Evolutionary conservation across 2,797 vertebrate genomes (phyloP).

Genomic region (Coilia nasus): DNA sequence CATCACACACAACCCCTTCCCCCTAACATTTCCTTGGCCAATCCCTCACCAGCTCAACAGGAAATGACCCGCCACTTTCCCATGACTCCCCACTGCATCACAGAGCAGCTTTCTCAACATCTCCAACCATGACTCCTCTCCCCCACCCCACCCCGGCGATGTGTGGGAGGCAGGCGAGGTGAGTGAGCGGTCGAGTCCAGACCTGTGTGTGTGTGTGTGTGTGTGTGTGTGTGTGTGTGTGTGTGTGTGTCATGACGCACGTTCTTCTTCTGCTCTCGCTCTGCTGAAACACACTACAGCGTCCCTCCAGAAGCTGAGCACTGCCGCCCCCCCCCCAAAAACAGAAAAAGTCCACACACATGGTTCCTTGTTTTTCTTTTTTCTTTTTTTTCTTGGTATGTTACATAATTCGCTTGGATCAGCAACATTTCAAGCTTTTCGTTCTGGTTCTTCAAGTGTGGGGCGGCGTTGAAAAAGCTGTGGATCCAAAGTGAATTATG

Average conservation of each 20-base stretch:
- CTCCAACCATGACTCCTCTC: neutral
- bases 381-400: too few relatives aligned
- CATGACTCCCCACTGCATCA: slow-evolving; percentile 11
- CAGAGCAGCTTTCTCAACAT: neutral
- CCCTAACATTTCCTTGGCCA: neutral
- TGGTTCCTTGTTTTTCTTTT: too few relatives aligned
- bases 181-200: too few relatives aligned
- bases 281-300: neutral
- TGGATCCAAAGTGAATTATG: too few relatives aligned
- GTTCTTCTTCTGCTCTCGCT: neutral
- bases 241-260: neutral
- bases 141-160: neutral
- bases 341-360: too few relatives aligned
- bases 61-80: slow-evolving; percentile 16
- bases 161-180: neutral
- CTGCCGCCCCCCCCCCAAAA: too few relatives aligned
- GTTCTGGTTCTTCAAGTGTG: too few relatives aligned
- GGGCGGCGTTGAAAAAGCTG: too few relatives aligned
- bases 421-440: too few relatives aligned
- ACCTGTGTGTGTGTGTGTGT: too few relatives aligned
- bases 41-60: neutral
- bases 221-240: neutral
- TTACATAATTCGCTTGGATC: too few relatives aligned
- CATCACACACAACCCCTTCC: slow-evolving; percentile 24
- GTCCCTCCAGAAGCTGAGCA: neutral